phyloP scores from a whole-genome alignment of 2,113 vertebrate genomes.

The Junco hyemalis region DNA sequence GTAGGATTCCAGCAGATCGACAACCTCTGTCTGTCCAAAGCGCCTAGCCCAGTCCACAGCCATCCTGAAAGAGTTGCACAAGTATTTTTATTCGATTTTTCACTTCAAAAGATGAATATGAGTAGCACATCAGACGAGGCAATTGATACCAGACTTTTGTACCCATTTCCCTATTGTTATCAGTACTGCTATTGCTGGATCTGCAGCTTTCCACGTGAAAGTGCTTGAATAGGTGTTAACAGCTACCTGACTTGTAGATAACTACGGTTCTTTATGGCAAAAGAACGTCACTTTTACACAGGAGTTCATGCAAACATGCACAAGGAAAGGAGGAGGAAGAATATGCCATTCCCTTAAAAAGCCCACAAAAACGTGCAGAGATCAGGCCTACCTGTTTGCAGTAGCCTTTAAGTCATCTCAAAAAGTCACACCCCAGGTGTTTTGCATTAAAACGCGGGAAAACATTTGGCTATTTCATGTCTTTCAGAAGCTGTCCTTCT shows the following conservation, averaged over 20 bases:
- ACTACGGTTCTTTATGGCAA: not conserved
- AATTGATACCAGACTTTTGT: not conserved
- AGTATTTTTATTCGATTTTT: not conserved
- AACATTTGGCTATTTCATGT: not conserved
- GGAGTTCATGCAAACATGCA: not conserved
- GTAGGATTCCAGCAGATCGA: conserved; percentile 88
- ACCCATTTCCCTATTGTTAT: not conserved
- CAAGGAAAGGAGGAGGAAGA: not conserved
- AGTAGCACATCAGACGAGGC: not conserved
- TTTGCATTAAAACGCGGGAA: not conserved
- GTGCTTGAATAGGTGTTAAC: not conserved
- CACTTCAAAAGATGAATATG: not conserved
- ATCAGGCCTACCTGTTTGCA: not conserved
- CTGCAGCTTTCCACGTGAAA: not conserved
- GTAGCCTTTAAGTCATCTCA: not conserved
- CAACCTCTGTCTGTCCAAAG: conserved; percentile 85
- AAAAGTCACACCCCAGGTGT: accelerated
- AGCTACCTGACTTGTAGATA: not conserved
- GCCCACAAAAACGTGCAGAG: accelerated
- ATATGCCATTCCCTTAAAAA: not conserved
- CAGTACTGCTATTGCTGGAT: not conserved
- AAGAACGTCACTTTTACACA: not conserved
- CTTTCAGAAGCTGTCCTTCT: not conserved
- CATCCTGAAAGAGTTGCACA: conserved; percentile 78
- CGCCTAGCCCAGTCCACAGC: conserved; percentile 90